Conservation (phyloP, 2,888 invertebrate genomes). For the Hypsopygia costalis region DNA sequence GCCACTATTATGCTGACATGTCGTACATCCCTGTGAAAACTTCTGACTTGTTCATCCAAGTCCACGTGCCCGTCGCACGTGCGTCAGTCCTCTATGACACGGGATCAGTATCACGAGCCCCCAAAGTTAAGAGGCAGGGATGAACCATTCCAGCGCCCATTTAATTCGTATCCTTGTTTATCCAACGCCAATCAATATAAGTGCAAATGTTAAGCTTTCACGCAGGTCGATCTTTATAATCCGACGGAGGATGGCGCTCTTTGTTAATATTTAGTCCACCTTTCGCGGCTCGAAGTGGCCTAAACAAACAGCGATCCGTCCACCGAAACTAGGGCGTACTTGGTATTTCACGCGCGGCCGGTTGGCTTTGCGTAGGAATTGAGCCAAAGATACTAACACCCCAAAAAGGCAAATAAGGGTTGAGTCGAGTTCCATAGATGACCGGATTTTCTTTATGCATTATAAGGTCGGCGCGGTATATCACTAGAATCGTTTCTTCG, state of each 20-base stretch:
- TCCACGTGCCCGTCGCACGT: conserved; percentile 49
- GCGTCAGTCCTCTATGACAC: conserved; percentile 38
- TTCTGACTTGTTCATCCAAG: conserved; percentile 37
- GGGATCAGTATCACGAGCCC: conserved; percentile 39
- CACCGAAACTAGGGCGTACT: conserved; percentile 74
- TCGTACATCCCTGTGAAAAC: conserved; percentile 38
- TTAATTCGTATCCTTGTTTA: conserved; percentile 12
- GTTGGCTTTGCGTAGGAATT: conserved; percentile 69
- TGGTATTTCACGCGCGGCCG: conserved; percentile 76
- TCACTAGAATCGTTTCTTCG: conserved; percentile 57
- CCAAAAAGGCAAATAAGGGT: conserved; percentile 74
- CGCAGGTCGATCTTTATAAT: conserved; percentile 46
- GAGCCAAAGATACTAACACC: conserved; percentile 71
- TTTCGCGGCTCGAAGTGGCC: conserved; percentile 56
- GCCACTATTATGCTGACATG: conserved; percentile 60
- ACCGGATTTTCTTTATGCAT: conserved; percentile 69
- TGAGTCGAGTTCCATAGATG: conserved; percentile 63
- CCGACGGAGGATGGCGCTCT: conserved; percentile 41
- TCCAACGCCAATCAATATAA: conserved; percentile 23
- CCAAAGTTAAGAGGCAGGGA: conserved; percentile 30
- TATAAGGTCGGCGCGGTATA: conserved; percentile 61
- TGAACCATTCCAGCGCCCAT: background rate
- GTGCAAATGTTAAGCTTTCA: conserved; percentile 40
- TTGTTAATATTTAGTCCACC: conserved; percentile 67
- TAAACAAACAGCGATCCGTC: conserved; percentile 76